Conservation (phyloP, 2,797 vertebrate genomes). For the Sebastes variabilis region DNA sequence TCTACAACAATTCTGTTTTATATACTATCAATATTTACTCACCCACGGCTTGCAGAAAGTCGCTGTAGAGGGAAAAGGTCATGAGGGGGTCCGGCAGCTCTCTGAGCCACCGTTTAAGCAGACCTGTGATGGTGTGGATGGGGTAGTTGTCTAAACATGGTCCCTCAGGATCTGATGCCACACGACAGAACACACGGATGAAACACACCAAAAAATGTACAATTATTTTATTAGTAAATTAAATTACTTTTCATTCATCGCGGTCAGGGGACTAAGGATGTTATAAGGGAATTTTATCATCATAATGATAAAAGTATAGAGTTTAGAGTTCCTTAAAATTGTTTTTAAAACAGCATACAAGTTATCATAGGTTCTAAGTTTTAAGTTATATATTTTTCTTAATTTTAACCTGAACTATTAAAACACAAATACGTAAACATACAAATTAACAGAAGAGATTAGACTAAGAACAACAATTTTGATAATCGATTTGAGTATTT, state of each 20-base stretch:
- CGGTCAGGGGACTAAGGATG: not conserved
- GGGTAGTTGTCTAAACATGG: constrained; percentile 90
- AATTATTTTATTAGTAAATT: not conserved
- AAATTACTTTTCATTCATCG: not conserved
- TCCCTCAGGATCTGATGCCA: constrained; percentile 81
- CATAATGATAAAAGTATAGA: not conserved
- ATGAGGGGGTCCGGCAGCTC: constrained; percentile 95
- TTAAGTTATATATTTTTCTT: not conserved
- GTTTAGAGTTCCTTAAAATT: not conserved
- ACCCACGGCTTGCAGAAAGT: constrained; percentile 94
- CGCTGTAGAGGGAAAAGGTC: constrained; percentile 91
- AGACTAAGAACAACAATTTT: not conserved
- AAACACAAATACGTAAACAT: not conserved
- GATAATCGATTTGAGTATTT: too few species aligned
- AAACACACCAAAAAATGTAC: not conserved
- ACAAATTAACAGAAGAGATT: not conserved
- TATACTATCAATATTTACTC: constrained; percentile 50
- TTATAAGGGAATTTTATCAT: not conserved
- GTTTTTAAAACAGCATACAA: not conserved
- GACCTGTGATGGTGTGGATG: constrained; percentile 93
- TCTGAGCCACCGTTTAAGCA: constrained; percentile 95
- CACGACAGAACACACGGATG: constrained; percentile 3
- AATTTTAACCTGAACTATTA: not conserved
- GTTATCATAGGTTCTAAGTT: not conserved
- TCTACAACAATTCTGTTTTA: not conserved